These are phyloP conservation scores for Chaetodon trifascialis DNA, from an alignment of 2,113 vertebrate genomes.

Conservation along the genomic window DNA sequence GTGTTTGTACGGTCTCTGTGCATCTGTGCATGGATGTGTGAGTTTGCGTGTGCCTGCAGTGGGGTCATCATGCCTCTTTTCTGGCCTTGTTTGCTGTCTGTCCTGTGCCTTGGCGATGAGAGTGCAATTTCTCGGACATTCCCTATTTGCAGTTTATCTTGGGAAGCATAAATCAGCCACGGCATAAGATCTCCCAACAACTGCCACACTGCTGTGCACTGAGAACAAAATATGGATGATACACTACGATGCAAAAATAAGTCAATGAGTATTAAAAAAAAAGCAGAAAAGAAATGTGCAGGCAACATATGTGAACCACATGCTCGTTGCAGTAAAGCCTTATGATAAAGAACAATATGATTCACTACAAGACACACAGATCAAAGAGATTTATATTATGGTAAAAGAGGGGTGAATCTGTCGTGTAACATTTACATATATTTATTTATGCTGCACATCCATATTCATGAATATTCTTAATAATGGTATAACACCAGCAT, in stretches of 20 bases:
- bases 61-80: conserved; percentile 58
- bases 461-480: conserved; percentile 81
- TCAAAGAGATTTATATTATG: conserved; percentile 72
- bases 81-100: conserved; percentile 77
- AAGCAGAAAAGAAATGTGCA: conserved; percentile 40
- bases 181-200: conserved; percentile 48
- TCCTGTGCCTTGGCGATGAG: conserved; percentile 68
- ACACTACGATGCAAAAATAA: conserved; percentile 30
- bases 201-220: conserved; percentile 29
- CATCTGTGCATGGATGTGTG: conserved; percentile 1
- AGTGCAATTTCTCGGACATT: conserved; percentile 74
- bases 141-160: conserved; percentile 82
- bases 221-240: conserved; percentile 56
- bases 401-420: conserved; percentile 68
- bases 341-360: conserved; percentile 67
- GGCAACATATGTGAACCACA: conserved; percentile 75
- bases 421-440: conserved; percentile 77
- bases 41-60: conserved; percentile 31
- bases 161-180: conserved; percentile 71
- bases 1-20: conserved; percentile 58
- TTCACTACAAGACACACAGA: conserved; percentile 62
- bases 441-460: conserved; percentile 75
- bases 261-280: conserved; percentile 25
- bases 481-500: conserved; percentile 77
- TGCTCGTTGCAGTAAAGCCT: conserved; percentile 54